Base-by-base conservation (phyloP, 2,797 vertebrate genomes). In the Ctenosaura bakeri region DNA sequence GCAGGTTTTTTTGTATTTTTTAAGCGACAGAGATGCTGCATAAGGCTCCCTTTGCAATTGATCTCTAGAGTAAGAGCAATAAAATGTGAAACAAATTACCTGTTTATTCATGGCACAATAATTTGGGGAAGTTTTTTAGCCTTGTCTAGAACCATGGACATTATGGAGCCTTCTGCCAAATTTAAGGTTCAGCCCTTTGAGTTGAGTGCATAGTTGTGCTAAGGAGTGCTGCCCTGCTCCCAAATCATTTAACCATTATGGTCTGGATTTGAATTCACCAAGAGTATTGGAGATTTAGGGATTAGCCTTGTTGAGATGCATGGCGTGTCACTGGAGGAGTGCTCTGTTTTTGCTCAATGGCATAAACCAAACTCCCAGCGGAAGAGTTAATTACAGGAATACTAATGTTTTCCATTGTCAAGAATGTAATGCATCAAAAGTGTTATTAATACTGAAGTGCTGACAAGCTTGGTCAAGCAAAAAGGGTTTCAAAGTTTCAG, bases 61-160 rank as follows among this genome's bases (percentile, higher is more conserved):
- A 96, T 95, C 91, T 96, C 46, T 87, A 96, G 95, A 26, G 86
- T 94, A 10, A 64, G 92, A 96, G 96, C 93, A 95, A 93, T 96
- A 96, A 92, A 93, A 94, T 88, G 92, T 88, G 94, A 96, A 97
- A 96, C 85, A 89, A 97, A 97, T 97, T 94, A 95, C 94, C 93
- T 95, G 93, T 96, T 98, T 97, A 96, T 93, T 94, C 95, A 96
- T 76, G 94, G 96, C 97, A 97, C 88, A 94, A 95, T 96, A 94
- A 97, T 96, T 95, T 92, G 95, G 87, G 29, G 24, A 8, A 18
- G 18, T 32, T 90, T 80, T 89, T 94, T 96, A 91, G 91, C 95
- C 94, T 95, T 96, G 95, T 96, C 90, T 89, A 92, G 92, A 96
- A 90, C 90, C 92, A 8, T 79, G 76, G 77, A 79, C 90, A 93